Base-by-base conservation (phyloP, 2,113 vertebrate species). In the Gobius niger region DNA sequence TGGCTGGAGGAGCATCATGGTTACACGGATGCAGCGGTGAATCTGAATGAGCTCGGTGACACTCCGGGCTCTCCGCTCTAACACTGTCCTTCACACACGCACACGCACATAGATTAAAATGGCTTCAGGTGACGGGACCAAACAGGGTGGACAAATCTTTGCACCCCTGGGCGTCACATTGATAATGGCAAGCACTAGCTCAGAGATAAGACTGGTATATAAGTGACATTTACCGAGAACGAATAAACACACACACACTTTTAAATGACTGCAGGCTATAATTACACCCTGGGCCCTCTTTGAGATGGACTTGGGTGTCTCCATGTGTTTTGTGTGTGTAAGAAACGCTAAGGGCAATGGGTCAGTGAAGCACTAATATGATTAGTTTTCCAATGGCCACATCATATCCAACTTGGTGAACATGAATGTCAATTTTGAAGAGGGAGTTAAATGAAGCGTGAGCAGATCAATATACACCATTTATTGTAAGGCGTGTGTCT, bases 31-130 rank as follows among this genome's bases (percentile, higher is more conserved):
- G 82, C 84, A 69, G 83, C 78, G 77, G 78, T 85, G 89, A 89
- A 91, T 90, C 79, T 87, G 85, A 91, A 91, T 89, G 85, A 90
- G 89, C 85, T 89, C 80, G 80, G 87, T 85, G 82, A 84, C 86
- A 88, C 81, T 82, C 68, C 76, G 81, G 56, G 56, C 40, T 79
- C 68, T 78, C 75, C 71, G 68, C 65, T 78, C 88, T 89, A 85
- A 85, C 83, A 75, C 75, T 81, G 82, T 81, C 83, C 78, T 86
- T 89, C 86, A 85, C 64, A 49, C 51, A n/a, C 49, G 50, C 42
- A 71, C 18, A 51, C 47, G 66, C 67, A 51, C 63, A 68, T 7
- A 65, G 62, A 76, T 65, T 67, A 59, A 84, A 75, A 83, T 78
- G 63, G 54, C 59, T 70, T 7, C 1, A 47, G 67, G 68, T 77